phyloP scores from a whole-genome alignment of 1,140 invertebrate species.

The Epicauta chinensis region DNA sequence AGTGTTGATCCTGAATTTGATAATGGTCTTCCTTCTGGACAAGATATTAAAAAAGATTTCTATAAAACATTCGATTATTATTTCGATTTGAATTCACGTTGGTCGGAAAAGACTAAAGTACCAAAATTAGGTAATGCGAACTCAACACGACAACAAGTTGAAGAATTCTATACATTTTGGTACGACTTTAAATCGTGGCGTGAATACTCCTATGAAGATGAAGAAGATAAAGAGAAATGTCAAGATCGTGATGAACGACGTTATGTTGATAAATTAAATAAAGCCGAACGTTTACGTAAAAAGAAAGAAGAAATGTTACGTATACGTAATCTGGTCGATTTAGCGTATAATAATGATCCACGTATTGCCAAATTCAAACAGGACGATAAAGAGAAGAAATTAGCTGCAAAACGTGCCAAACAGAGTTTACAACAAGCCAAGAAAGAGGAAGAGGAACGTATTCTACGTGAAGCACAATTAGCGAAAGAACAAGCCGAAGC shows the following conservation, averaged over 20 bases:
- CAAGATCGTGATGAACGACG: conserved; percentile 91
- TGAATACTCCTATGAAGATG: conserved; percentile 98
- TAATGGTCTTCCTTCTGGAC: conserved; percentile 72
- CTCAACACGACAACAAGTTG: conserved; percentile 65
- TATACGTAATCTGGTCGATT: conserved; percentile 84
- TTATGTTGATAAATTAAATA: conserved; percentile 98
- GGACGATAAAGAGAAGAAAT: conserved; percentile 87
- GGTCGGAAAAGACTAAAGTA: conserved; percentile 85
- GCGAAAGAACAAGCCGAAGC: conserved; percentile 80
- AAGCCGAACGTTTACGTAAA: conserved; percentile 78
- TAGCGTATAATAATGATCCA: conserved; percentile 91
- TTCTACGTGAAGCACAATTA: conserved; percentile 60
- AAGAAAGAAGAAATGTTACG: conserved; percentile 96
- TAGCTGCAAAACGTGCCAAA: conserved; percentile 81
- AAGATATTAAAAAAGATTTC: conserved; percentile 77
- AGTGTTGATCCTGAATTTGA: conserved; percentile 94
- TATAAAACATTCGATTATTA: conserved; percentile 69
- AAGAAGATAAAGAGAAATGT: conserved; percentile 97
- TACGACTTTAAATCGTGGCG: conserved; percentile 98
- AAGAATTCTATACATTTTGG: conserved; percentile 87
- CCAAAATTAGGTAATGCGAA: conserved; percentile 76
- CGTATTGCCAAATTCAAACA: conserved; percentile 88
- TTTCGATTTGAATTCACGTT: conserved; percentile 85
- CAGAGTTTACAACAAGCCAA: conserved; percentile 81
- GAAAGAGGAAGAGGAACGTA: conserved; percentile 74